Conservation (phyloP, 2,888 invertebrate genomes). For the Cantharis lateralis region DNA sequence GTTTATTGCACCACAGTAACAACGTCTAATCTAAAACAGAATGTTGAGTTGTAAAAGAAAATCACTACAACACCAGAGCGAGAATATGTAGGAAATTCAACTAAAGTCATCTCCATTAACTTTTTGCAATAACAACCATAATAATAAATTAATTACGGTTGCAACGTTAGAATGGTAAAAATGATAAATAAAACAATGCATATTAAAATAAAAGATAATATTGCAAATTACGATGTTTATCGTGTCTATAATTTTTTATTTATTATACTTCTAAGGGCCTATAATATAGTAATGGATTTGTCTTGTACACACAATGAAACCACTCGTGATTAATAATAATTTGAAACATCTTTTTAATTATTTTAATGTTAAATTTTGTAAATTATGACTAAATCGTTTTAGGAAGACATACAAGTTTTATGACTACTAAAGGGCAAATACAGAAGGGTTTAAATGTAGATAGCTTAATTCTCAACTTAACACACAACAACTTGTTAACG, state of each 20-base stretch:
- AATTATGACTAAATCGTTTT: conserved; percentile 14
- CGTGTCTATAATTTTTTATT: not conserved
- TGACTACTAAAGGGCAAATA: conserved; percentile 30
- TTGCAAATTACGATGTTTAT: not conserved
- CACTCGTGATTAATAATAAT: not conserved
- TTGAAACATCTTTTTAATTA: not conserved
- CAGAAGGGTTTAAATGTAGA: conserved; percentile 40
- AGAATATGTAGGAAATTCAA: not conserved
- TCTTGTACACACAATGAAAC: not conserved
- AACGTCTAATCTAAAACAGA: not conserved
- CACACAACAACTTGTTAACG: conserved; percentile 52
- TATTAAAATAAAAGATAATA: not conserved
- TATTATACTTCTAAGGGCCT: not conserved
- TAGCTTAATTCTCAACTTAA: conserved; percentile 49
- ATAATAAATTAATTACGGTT: not conserved
- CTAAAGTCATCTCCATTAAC: not conserved
- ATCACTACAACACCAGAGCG: not conserved
- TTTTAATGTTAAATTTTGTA: not conserved
- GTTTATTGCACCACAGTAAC: not conserved
- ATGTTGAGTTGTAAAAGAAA: not conserved
- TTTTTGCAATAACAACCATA: not conserved
- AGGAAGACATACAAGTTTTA: conserved; percentile 28
- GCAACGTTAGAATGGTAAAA: not conserved
- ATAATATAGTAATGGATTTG: not conserved
- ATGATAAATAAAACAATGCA: not conserved